Evolutionary conservation across 2,888 invertebrate species (phyloP).

Genomic region (Troglohyphantes excavatus): DNA sequence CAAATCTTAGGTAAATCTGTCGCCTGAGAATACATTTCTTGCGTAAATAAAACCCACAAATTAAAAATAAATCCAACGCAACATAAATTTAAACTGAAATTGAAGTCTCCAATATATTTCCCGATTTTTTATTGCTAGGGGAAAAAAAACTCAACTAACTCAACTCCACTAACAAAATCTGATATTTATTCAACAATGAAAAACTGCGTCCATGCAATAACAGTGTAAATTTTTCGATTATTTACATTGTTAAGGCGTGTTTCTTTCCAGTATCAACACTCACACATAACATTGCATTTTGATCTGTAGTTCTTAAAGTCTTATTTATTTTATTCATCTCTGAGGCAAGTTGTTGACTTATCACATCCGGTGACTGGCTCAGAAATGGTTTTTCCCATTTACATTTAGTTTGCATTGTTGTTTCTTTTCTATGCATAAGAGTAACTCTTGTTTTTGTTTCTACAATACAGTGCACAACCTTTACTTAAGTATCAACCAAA

Average conservation of each 20-base stretch:
- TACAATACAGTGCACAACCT: too few species aligned
- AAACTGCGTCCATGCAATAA: conserved; percentile 56
- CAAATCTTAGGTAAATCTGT: conserved; percentile 44
- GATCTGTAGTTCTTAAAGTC: background rate
- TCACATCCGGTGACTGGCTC: conserved; percentile 20
- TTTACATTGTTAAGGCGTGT: conserved; percentile 68
- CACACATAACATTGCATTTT: conserved; percentile 27
- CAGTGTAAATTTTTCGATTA: conserved; percentile 66
- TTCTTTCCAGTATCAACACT: conserved; percentile 33
- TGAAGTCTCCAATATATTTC: conserved; percentile 30
- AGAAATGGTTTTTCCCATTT: conserved; percentile 31
- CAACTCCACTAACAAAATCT: conserved; percentile 37
- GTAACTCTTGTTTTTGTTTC: too few species aligned
- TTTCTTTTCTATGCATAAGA: conserved; percentile 19
- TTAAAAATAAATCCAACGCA: conserved; percentile 20
- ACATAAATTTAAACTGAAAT: conserved; percentile 55
- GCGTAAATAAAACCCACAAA: conserved; percentile 52
- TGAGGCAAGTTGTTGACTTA: conserved; percentile 55
- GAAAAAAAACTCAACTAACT: conserved; percentile 20
- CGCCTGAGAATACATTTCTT: conserved; percentile 21
- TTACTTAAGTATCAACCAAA: too few species aligned
- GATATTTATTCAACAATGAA: conserved; percentile 71
- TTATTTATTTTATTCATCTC: conserved; percentile 17
- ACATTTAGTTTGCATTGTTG: conserved; percentile 49
- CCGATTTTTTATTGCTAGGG: background rate